phyloP scores from a whole-genome alignment of 1,140 invertebrate species.

The Drosophila jambulina region DNA sequence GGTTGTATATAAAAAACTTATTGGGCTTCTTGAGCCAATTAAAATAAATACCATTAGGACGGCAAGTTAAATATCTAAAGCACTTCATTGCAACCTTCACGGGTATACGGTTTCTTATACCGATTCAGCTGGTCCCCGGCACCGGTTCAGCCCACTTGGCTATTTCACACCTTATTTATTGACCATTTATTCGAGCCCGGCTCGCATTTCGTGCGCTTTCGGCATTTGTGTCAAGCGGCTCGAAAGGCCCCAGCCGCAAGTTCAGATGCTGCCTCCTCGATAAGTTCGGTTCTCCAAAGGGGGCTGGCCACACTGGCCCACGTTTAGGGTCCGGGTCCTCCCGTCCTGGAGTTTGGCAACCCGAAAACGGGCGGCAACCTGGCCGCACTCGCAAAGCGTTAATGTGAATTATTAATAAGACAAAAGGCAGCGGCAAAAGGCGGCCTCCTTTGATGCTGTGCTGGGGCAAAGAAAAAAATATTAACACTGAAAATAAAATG shows the following conservation, averaged over 20 bases:
- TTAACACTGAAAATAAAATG: slow-evolving; percentile 19
- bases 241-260: slow-evolving; percentile 3
- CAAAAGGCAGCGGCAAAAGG: slow-evolving; percentile 81
- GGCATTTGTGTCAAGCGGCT: slow-evolving; percentile 75
- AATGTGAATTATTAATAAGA: slow-evolving; percentile 85
- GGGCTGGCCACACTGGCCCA: slow-evolving; percentile 71
- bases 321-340: slow-evolving; percentile 1
- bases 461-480: slow-evolving; percentile 17
- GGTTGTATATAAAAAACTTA: background rate
- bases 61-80: slow-evolving; percentile 39
- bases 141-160: slow-evolving; percentile 62
- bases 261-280: slow-evolving; percentile 52
- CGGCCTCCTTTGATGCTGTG: slow-evolving; percentile 69
- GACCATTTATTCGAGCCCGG: slow-evolving; percentile 54
- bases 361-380: slow-evolving; percentile 69
- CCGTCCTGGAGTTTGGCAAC: slow-evolving; percentile 16
- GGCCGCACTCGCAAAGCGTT: slow-evolving; percentile 84
- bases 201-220: slow-evolving; percentile 77
- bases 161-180: slow-evolving; percentile 85
- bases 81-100: slow-evolving; percentile 21
- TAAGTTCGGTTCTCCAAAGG: slow-evolving; percentile 57
- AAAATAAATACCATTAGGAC: slow-evolving; percentile 56
- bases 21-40: slow-evolving; percentile 34
- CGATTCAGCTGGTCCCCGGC: slow-evolving; percentile 20
- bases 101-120: slow-evolving; percentile 10